Evolutionary conservation across 1,140 invertebrate genomes (phyloP).

Genomic region (Aphelenchoides fujianensis): DNA sequence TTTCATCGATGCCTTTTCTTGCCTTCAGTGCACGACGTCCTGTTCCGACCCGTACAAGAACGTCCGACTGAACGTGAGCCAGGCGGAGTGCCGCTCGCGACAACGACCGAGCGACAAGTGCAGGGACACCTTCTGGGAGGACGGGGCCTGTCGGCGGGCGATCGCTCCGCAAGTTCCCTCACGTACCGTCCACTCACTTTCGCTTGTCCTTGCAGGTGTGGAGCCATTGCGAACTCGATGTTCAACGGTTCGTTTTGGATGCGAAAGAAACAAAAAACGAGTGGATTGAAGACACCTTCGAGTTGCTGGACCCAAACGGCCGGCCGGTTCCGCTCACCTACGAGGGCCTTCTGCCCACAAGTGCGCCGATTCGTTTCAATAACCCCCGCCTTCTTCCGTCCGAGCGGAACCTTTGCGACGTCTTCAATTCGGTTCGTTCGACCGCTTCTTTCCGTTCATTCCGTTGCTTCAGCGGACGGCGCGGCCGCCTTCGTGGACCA

Average conservation of each 20-base stretch:
- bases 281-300: not conserved
- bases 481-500: not conserved
- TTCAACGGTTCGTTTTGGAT: constrained; percentile 75
- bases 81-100: constrained; percentile 1
- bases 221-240: constrained; percentile 93
- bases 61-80: not conserved
- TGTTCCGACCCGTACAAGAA: constrained; percentile 10
- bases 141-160: not conserved
- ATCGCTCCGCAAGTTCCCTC: not conserved
- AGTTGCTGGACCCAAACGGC: not conserved
- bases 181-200: constrained; percentile 62
- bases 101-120: constrained; percentile 5
- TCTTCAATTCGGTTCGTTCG: constrained; percentile 4
- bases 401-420: constrained; percentile 13
- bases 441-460: not conserved
- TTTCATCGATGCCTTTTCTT: not conserved
- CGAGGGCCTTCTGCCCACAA: not conserved
- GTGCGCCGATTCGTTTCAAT: not conserved
- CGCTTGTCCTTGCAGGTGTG: constrained; percentile 75
- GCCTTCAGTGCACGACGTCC: not conserved
- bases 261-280: not conserved
- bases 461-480: not conserved
- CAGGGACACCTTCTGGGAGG: not conserved
- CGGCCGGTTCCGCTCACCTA: not conserved
- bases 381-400: constrained; percentile 16